Conservation (phyloP, 2,113 vertebrate species). For the Loxodonta africana region DNA sequence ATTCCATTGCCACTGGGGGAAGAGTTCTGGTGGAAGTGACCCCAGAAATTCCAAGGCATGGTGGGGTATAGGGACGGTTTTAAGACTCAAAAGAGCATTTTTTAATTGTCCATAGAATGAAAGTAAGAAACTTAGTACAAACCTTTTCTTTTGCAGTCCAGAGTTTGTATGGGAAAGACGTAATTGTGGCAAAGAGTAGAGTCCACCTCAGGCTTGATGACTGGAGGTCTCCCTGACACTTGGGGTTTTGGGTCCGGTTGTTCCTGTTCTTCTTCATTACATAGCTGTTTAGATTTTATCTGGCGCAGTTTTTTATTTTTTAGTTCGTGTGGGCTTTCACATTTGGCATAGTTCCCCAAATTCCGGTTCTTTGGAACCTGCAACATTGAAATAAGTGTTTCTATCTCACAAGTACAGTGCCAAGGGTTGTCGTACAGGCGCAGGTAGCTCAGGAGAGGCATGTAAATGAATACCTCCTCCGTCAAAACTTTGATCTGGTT, state of each 20-base stretch:
- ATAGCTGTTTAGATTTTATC: slow-evolving; percentile 91
- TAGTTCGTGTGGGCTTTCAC: slow-evolving; percentile 89
- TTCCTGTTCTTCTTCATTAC: slow-evolving; percentile 86
- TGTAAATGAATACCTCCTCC: slow-evolving; percentile 94
- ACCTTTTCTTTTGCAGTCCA: slow-evolving; percentile 97
- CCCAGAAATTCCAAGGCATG: neutral
- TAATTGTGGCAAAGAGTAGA: slow-evolving; percentile 94
- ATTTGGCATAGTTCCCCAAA: slow-evolving; percentile 96
- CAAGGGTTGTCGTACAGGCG: slow-evolving; percentile 98
- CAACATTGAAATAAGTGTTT: slow-evolving; percentile 94
- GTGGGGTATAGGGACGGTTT: neutral
- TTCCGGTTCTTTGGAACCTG: slow-evolving; percentile 96
- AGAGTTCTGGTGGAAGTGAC: neutral
- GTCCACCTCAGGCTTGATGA: slow-evolving; percentile 88
- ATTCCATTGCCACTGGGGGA: neutral
- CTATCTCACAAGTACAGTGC: slow-evolving; percentile 94
- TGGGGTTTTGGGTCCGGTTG: slow-evolving; percentile 70
- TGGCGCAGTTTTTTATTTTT: slow-evolving; percentile 93
- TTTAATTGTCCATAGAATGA: neutral
- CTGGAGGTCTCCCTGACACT: slow-evolving; percentile 71
- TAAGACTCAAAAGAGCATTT: neutral
- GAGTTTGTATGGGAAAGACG: slow-evolving; percentile 91
- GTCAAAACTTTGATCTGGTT: slow-evolving; percentile 92
- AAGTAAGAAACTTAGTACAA: slow-evolving; percentile 80
- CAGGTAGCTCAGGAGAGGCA: slow-evolving; percentile 93